Evolutionary conservation across 2,797 vertebrate genomes (phyloP).

Genomic region (Platyrinchus mystaceus): DNA sequence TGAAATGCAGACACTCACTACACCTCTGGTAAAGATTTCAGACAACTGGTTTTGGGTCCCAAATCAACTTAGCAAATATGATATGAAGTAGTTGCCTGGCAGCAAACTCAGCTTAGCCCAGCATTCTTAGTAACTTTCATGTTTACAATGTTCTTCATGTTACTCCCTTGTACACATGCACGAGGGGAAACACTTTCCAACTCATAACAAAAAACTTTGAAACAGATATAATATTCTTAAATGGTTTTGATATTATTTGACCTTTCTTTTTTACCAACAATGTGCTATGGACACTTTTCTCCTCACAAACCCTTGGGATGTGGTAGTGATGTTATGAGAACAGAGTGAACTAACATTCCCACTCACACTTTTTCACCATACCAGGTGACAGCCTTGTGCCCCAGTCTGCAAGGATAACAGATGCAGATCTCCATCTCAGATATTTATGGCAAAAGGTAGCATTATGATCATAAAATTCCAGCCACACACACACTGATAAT

Average conservation of each 20-base stretch:
- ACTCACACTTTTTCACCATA: neutral
- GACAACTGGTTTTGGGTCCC: neutral
- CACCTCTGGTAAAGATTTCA: neutral
- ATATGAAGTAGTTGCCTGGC: fast-evolving
- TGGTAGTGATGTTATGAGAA: neutral
- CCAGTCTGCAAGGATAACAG: neutral
- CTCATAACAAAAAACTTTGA: neutral
- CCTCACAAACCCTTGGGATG: neutral
- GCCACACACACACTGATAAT: neutral
- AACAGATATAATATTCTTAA: neutral
- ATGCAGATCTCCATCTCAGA: neutral
- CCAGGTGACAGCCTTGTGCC: neutral
- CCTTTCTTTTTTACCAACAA: neutral
- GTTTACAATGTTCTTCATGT: neutral
- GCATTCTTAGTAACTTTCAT: neutral
- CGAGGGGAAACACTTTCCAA: neutral
- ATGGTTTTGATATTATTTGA: neutral
- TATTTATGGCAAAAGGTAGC: neutral
- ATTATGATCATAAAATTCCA: neutral
- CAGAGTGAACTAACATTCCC: neutral
- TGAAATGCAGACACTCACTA: neutral
- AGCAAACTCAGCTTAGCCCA: neutral
- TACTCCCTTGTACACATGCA: fast-evolving
- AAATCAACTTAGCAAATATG: neutral
- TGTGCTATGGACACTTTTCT: neutral